A percentile compares a stretch with the other conserved stretches of the same genome.
Evolutionary conservation across 1,140 invertebrate genomes (phyloP).

Genomic region (Halictus rubicundus): DNA sequence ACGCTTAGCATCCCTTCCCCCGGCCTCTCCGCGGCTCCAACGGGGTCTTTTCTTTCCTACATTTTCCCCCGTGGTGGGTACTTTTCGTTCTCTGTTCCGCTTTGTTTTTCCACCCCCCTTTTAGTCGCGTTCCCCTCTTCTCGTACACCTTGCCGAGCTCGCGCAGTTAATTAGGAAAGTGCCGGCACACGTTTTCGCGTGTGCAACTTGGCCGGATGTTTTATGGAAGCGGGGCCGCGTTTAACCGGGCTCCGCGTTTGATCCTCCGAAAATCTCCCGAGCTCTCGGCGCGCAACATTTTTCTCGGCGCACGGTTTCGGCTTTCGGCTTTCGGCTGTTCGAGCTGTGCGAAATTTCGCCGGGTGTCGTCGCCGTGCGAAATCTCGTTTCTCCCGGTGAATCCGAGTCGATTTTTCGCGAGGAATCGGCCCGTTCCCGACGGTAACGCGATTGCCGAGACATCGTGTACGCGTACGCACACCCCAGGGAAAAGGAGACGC

Average conservation of each 20-base stretch:
- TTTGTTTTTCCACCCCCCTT: neutral
- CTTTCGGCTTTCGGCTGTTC: no score
- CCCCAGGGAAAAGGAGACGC: neutral
- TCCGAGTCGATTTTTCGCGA: no score
- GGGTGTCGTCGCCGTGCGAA: no score
- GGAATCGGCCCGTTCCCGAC: no score
- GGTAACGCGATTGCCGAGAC: no score
- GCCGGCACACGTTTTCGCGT: neutral
- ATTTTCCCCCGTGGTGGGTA: neutral
- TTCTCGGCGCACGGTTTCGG: no score
- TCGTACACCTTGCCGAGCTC: neutral
- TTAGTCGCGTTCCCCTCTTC: neutral
- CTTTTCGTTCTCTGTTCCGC: neutral
- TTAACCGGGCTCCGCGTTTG: neutral
- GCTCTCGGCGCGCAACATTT: neutral
- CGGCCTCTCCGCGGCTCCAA: neutral
- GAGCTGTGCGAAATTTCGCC: no score
- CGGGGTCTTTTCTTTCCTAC: neutral
- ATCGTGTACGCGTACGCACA: no score
- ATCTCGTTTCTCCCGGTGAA: no score
- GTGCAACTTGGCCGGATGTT: neutral
- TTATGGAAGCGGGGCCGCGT: neutral
- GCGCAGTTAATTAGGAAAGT: constrained; percentile 6
- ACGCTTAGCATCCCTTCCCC: neutral
- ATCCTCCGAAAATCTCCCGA: neutral